Evolutionary conservation across 2,888 invertebrate species (phyloP), one percentile per base, ranked within the genome.

Genomic region (Heteromurus nitidus): DNA sequence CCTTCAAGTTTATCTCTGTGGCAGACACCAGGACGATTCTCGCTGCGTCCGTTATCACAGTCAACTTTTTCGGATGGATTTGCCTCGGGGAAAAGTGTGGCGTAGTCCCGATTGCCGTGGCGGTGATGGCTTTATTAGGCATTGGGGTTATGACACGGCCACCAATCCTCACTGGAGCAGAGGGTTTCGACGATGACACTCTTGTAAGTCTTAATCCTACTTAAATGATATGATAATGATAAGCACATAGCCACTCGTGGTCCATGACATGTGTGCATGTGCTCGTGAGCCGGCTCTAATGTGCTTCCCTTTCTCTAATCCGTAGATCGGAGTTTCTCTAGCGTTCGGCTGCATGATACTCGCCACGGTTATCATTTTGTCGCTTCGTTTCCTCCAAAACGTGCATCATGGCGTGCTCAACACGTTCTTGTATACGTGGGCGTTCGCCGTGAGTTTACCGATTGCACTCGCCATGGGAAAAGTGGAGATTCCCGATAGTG

Each of bases 131-230:
- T 18, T 47, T 85, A 0, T 72, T 67, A 24, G 85, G 85, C 1
- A 85, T 85, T 20, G 85, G 83, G 0, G 70, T 85, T 3, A 85
- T 85, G 83, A 83, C 85, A 0, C 55, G 85, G 5, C 85, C 85
- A 2, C 85, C 85, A 5, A 65, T 82, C 22, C 77, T 85, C 31
- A 85, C 85, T 16, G 85, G 85, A 24, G 82, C 73, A 9, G 76
- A 80, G n/a, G 36, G 18, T 20, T 85, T 85, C 42, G 83, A 85
- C 42, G 53, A 42, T 0, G 53, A 82, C 5, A 85, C 83, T 9
- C 55, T 85, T 64, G 85, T 85, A 60, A 60, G 28, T 55, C 13
- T 1, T 28, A 69, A 22, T n/a, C 24, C 24, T 67, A n/a, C n/a
- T n/a, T n/a, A 11, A 47, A 47, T n/a, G 47, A 47, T 47, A 3